A percentile compares a stretch with the other conserved stretches of the same genome.
Evolutionary conservation across 2,888 invertebrate genomes (phyloP).

Genomic region (Strigamia transsilvanica): DNA sequence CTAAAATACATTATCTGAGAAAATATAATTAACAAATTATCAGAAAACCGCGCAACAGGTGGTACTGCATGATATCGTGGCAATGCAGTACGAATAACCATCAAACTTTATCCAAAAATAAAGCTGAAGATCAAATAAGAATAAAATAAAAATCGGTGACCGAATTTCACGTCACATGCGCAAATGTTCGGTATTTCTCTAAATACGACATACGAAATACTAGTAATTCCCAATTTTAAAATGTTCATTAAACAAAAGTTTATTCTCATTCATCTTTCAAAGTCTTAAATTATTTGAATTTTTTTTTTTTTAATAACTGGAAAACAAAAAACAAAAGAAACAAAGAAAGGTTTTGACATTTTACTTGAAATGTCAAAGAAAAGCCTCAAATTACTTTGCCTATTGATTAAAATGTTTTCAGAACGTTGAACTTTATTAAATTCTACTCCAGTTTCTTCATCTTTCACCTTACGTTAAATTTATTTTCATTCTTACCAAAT

Average conservation of each 20-base stretch:
- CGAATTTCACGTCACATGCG: too few species aligned
- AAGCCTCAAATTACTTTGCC: background rate
- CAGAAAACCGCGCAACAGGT: background rate
- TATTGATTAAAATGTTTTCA: constrained; percentile 2
- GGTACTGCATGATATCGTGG: too few species aligned
- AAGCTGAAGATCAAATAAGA: too few species aligned
- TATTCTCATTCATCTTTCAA: background rate
- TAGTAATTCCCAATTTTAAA: too few species aligned
- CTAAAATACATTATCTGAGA: background rate
- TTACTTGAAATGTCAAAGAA: background rate
- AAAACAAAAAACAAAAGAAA: background rate
- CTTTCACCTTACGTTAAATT: background rate
- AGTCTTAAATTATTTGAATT: background rate
- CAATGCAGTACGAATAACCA: too few species aligned
- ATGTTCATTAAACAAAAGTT: background rate
- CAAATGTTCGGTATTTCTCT: too few species aligned
- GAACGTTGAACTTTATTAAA: constrained; percentile 8
- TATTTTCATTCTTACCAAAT: background rate
- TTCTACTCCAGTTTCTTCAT: constrained; percentile 8
- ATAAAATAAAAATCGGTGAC: too few species aligned
- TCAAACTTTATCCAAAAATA: too few species aligned
- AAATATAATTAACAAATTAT: background rate
- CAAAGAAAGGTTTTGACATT: constrained; percentile 8
- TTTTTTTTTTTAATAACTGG: background rate
- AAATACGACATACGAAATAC: too few species aligned